Conservation (phyloP, 2,113 vertebrate genomes). For the Emberiza fucata region DNA sequence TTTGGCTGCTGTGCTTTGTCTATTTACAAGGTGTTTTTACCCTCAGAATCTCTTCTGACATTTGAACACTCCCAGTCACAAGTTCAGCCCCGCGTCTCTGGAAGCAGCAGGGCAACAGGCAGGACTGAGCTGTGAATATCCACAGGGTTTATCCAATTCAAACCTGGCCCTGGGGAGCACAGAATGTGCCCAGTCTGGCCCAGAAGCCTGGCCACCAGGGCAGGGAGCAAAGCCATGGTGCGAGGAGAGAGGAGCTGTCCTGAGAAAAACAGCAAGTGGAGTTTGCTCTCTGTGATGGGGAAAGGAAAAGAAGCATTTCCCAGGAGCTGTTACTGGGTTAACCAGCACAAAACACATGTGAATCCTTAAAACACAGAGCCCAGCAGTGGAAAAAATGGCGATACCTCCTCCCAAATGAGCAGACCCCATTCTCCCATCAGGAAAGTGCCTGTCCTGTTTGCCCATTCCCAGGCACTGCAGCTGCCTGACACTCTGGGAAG, state of each 20-base stretch:
- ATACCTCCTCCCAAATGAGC: not conserved
- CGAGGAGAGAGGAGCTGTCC: not conserved
- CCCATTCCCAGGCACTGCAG: not conserved
- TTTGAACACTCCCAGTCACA: not conserved
- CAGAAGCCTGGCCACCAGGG: not conserved
- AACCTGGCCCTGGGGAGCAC: not conserved
- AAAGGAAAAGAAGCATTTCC: not conserved
- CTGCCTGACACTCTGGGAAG: not conserved
- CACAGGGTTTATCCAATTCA: not conserved
- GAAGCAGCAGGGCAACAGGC: accelerated
- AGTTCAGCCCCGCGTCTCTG: not conserved
- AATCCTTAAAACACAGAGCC: not conserved
- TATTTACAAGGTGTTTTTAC: not conserved
- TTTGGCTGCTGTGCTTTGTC: not conserved
- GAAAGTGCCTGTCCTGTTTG: not conserved
- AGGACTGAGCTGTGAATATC: not conserved
- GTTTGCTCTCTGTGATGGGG: not conserved
- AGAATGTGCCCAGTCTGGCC: not conserved
- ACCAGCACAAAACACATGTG: accelerated
- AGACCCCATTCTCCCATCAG: not conserved
- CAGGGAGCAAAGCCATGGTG: accelerated
- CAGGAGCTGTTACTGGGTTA: not conserved
- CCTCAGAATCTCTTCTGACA: not conserved
- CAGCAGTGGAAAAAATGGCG: not conserved
- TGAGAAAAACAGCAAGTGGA: not conserved